Evolutionary conservation across 2,113 vertebrate species (phyloP), one percentile per base, ranked within the genome.

Genomic region (Hydrolagus affinis): DNA sequence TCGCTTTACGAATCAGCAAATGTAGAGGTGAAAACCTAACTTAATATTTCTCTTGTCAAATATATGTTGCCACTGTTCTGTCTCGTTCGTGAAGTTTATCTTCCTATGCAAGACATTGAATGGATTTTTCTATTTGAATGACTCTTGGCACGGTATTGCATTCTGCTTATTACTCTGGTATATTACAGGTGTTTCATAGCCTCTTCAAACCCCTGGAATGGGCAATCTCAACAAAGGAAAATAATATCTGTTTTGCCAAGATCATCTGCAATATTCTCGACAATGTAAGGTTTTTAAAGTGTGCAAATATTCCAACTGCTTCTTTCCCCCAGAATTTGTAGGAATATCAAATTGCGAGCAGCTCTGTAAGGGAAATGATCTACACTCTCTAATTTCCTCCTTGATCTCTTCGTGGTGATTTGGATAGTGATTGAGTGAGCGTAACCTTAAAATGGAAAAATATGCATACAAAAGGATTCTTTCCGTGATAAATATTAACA

Each of bases 181-280:
- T 25, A 21, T 74, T 76, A 76, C 86, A 99, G 97, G 91, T 98
- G 66, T 99, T 91, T 91, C 98, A 99, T 89, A 96, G 89, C 87
- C 89, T 96, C 56, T 97, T 98, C 88, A 98, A 96, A 97, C 98
- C 98, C 19, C 94, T 99, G 87, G 98, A 99, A 88, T 99, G 95
- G 94, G 96, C 96, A 0, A 86, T 99, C 59, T 92, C 97, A 0
- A 86, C 89, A 87, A 93, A 97, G 87, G 97, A 98, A 90, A 97
- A 95, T 90, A 97, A 97, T 88, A 91, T 75, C 76, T 98, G 97
- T 88, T 99, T 97, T 0, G 93, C 91, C 73, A 99, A 99, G 92
- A 91, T 98, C 86, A 94, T 99, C 89, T 98, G 96, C 92, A 96
- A 91, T 87, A 98, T 95, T 88, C 89, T 89, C 0, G 96, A 98